These are phyloP conservation scores for Mycteria americana DNA, from an alignment of 2,797 vertebrate genomes.

Conservation along the genomic window DNA sequence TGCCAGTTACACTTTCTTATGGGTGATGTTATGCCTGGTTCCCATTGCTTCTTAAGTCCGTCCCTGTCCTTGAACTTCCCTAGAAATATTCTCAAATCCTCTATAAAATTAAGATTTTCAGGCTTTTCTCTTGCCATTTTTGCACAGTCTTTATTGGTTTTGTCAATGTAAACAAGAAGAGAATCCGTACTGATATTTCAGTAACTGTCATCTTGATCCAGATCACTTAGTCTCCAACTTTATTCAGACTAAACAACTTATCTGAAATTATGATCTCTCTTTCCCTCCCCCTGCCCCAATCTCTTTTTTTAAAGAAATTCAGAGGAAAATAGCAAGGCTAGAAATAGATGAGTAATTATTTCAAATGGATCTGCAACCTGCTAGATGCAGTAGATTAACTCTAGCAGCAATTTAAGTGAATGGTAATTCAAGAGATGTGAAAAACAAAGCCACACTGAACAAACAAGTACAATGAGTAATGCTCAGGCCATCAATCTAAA, in stretches of 20 bases:
- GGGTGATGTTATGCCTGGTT: neutral
- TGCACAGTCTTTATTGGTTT: neutral
- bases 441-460: conserved; percentile 47
- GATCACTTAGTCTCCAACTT: neutral
- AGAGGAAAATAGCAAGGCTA: neutral
- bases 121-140: neutral
- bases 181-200: neutral
- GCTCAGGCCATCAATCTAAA: conserved; percentile 9
- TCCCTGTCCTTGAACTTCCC: neutral
- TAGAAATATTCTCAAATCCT: neutral
- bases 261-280: neutral
- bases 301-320: neutral
- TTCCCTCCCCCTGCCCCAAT: neutral
- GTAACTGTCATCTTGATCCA: neutral
- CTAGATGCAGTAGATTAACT: conserved; percentile 33
- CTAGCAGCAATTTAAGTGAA: conserved; percentile 42
- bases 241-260: neutral
- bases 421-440: conserved; percentile 51
- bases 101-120: neutral
- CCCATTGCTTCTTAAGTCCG: neutral
- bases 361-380: conserved; percentile 15
- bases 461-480: conserved; percentile 55
- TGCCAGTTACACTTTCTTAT: neutral
- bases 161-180: neutral
- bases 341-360: conserved; percentile 33